Evolutionary conservation across 2,888 invertebrate genomes (phyloP).

Genomic region (Drosophila nr. perissopoda): DNA sequence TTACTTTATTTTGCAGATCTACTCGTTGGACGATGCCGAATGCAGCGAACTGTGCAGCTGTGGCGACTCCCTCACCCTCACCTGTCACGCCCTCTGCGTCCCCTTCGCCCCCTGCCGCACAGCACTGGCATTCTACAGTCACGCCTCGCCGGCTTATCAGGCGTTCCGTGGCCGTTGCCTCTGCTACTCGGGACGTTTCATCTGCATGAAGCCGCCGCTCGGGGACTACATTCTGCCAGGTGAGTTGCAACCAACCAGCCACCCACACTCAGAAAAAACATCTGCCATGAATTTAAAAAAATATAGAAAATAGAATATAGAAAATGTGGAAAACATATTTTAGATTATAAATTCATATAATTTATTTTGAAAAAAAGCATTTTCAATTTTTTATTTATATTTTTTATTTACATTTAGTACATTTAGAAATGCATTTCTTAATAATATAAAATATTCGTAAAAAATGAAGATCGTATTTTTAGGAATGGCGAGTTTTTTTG

Average conservation of each 20-base stretch:
- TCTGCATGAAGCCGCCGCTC: conserved; percentile 94
- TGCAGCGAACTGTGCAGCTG: conserved; percentile 96
- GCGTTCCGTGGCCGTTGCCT: conserved; percentile 95
- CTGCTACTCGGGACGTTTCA: conserved; percentile 96
- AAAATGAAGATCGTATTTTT: neutral
- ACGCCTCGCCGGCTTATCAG: conserved; percentile 95
- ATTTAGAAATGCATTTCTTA: neutral
- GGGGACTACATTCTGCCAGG: conserved; percentile 86
- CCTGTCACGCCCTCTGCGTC: conserved; percentile 95
- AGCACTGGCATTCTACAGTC: conserved; percentile 94
- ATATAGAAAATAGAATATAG: too few species aligned
- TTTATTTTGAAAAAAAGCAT: too few species aligned
- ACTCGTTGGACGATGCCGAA: conserved; percentile 91
- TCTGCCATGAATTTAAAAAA: neutral
- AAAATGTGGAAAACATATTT: too few species aligned
- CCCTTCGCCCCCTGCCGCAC: conserved; percentile 94
- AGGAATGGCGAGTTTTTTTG: too few species aligned
- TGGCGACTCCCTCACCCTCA: conserved; percentile 90
- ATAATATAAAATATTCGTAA: neutral
- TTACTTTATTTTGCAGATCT: conserved; percentile 78
- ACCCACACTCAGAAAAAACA: neutral
- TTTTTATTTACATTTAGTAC: neutral
- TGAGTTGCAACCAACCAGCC: conserved; percentile 52
- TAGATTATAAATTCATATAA: too few species aligned
- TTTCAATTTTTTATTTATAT: too few species aligned